A percentile compares a stretch with the other conserved stretches of the same genome.
phyloP scores from a whole-genome alignment of 92 coral and sea anemone genomes.

The Zoanthus sociatus region DNA sequence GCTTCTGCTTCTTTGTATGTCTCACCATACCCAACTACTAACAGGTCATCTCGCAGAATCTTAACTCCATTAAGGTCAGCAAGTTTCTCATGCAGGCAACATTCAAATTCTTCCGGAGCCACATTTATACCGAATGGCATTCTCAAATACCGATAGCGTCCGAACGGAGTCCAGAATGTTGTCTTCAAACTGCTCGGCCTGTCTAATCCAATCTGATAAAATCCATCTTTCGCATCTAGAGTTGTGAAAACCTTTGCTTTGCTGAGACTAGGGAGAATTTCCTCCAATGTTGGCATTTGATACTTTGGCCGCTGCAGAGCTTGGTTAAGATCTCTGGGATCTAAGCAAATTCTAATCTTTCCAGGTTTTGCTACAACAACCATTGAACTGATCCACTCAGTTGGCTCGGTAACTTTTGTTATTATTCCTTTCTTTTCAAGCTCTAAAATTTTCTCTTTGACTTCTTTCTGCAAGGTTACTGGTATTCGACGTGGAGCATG shows the following conservation, averaged over 20 bases:
- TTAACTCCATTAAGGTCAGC: constrained; percentile 47
- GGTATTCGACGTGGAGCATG: constrained; percentile 63
- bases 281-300: constrained; percentile 62
- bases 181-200: constrained; percentile 41
- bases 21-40: constrained; percentile 59
- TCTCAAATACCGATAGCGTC: constrained; percentile 44
- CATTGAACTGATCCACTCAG: constrained; percentile 69
- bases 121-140: constrained; percentile 63
- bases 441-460: constrained; percentile 48
- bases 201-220: constrained; percentile 53
- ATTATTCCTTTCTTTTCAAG: constrained; percentile 53
- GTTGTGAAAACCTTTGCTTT: constrained; percentile 56
- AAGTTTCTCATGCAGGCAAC: constrained; percentile 56
- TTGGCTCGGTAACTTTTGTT: constrained; percentile 60
- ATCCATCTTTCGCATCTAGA: constrained; percentile 64
- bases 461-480: constrained; percentile 55
- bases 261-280: constrained; percentile 52
- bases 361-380: constrained; percentile 60
- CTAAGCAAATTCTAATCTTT: constrained; percentile 64
- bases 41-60: constrained; percentile 44
- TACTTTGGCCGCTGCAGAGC: constrained; percentile 58
- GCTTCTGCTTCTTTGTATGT: constrained; percentile 35
- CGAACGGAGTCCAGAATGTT: constrained; percentile 65
- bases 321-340: constrained; percentile 55
- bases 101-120: constrained; percentile 67